Conservation (phyloP, 2,113 vertebrate species). For the Melanotaenia duboulayi region DNA sequence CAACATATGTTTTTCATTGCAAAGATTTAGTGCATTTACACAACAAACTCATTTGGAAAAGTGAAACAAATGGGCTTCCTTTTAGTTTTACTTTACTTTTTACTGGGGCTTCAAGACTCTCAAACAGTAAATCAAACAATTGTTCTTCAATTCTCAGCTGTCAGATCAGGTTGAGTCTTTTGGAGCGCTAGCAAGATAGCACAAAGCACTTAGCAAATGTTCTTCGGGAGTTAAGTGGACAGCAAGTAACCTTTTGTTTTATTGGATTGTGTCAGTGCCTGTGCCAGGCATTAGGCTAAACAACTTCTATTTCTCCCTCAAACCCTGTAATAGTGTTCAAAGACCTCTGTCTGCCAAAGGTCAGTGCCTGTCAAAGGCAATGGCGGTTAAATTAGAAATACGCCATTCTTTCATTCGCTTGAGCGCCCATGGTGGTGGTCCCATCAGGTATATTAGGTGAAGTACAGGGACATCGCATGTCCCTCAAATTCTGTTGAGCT, state of each 20-base stretch:
- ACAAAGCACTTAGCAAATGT: conserved; percentile 34
- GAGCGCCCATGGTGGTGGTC: conserved; percentile 45
- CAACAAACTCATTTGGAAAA: neutral
- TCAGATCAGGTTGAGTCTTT: conserved; percentile 40
- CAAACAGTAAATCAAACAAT: conserved; percentile 26
- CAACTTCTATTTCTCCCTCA: conserved; percentile 61
- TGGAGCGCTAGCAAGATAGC: conserved; percentile 25
- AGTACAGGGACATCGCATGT: conserved; percentile 46
- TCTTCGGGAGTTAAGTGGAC: conserved; percentile 52
- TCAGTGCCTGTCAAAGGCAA: conserved; percentile 69
- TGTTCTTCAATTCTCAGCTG: conserved; percentile 19
- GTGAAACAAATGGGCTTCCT: neutral
- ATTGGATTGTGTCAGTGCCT: conserved; percentile 61
- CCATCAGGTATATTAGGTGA: conserved; percentile 65
- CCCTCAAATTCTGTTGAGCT: conserved; percentile 43
- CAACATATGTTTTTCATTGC: neutral
- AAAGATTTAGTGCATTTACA: conserved; percentile 18
- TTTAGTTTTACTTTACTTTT: no score
- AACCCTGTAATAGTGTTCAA: conserved; percentile 63
- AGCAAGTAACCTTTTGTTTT: conserved; percentile 61
- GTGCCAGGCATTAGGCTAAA: conserved; percentile 64
- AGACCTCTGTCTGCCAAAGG: conserved; percentile 70
- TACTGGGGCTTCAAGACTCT: conserved; percentile 2
- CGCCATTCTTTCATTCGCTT: conserved; percentile 55
- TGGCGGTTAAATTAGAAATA: conserved; percentile 74